These are phyloP conservation scores for Drosophila cracens DNA, from an alignment of 2,888 invertebrate genomes.

Conservation along the genomic window DNA sequence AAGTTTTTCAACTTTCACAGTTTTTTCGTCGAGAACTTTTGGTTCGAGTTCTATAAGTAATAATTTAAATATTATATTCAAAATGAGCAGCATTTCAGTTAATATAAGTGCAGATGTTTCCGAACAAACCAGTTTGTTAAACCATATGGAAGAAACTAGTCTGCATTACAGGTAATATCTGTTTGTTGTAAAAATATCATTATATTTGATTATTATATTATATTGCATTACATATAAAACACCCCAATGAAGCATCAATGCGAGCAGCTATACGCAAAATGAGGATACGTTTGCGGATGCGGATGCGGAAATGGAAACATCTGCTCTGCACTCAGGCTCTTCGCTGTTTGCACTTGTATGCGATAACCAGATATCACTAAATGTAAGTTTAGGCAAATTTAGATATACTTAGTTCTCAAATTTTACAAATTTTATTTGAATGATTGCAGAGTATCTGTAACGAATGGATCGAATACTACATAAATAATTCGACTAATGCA, in stretches of 20 bases:
- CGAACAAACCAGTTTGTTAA: no score
- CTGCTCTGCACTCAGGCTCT: no score
- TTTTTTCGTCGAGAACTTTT: background rate
- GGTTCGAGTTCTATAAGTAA: no score
- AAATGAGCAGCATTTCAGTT: conserved; percentile 7
- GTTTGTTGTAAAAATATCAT: background rate
- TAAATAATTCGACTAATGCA: conserved; percentile 2
- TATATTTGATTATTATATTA: background rate
- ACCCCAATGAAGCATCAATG: background rate
- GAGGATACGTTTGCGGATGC: background rate
- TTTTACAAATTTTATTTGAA: background rate
- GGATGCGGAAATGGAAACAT: background rate
- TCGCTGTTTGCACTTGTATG: conserved; percentile 13
- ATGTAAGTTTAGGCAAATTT: conserved; percentile 5
- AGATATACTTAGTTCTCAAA: background rate
- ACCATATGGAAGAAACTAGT: background rate
- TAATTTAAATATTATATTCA: background rate
- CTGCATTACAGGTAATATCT: background rate
- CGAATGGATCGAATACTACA: conserved; percentile 38
- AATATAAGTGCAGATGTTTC: background rate
- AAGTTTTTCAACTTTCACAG: background rate
- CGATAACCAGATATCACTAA: background rate
- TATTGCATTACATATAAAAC: fast-evolving
- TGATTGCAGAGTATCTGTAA: conserved; percentile 26
- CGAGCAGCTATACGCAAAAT: background rate